These are phyloP conservation scores for Dicyrtomina minuta DNA, from an alignment of 2,888 invertebrate genomes.

Conservation along the genomic window DNA sequence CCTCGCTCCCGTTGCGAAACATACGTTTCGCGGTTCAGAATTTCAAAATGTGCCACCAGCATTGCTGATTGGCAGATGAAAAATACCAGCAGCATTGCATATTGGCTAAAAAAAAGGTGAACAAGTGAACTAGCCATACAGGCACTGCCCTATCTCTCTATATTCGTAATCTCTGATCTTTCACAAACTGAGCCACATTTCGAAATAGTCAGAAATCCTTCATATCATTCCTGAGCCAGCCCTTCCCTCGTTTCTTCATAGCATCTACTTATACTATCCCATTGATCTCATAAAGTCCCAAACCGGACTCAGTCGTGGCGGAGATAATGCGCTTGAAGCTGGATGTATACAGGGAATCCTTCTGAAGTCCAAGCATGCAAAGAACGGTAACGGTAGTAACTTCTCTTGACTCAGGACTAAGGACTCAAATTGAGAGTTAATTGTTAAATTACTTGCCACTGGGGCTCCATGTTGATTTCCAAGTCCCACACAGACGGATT, in stretches of 20 bases:
- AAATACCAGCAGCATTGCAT: too few relatives aligned
- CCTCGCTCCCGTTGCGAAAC: too few relatives aligned
- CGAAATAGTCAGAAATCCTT: background rate
- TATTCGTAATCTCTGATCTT: background rate
- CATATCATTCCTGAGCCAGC: slow-evolving; percentile 1
- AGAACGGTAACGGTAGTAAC: slow-evolving; percentile 8
- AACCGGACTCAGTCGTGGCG: background rate
- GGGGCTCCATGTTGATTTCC: slow-evolving; percentile 9
- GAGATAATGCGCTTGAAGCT: background rate
- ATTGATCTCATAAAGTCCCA: too few relatives aligned
- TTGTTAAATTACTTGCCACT: slow-evolving; percentile 1
- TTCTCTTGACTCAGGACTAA: background rate
- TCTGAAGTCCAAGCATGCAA: background rate
- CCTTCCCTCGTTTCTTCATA: background rate
- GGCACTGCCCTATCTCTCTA: background rate
- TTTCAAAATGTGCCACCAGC: too few relatives aligned
- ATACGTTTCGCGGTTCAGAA: too few relatives aligned
- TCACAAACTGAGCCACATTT: background rate
- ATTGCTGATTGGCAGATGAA: too few relatives aligned
- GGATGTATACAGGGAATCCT: background rate
- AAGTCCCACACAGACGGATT: slow-evolving; percentile 9
- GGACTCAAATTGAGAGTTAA: slow-evolving; percentile 5
- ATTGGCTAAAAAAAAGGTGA: too few relatives aligned
- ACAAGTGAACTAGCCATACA: too few relatives aligned
- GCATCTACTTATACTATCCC: background rate